phyloP scores from a whole-genome alignment of 1,140 invertebrate species.

The Sycophaga agraensis region DNA sequence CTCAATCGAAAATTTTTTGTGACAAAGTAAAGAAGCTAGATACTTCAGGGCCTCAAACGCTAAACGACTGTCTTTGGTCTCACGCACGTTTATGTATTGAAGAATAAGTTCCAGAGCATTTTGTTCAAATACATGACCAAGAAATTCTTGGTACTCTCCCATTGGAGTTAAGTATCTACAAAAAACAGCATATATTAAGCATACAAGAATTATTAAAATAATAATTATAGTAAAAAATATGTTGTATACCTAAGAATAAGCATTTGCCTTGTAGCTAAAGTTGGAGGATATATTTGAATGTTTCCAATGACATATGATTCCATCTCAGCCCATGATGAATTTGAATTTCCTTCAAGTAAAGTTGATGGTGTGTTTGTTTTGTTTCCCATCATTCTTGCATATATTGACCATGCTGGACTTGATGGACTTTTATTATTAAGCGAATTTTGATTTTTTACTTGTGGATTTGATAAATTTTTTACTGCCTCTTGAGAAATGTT shows the following conservation, averaged over 20 bases:
- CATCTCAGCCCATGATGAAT: constrained; percentile 89
- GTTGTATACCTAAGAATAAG: constrained; percentile 81
- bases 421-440: constrained; percentile 23
- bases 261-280: constrained; percentile 83
- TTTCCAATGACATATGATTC: constrained; percentile 83
- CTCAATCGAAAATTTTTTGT: constrained; percentile 97
- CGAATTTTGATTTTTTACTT: constrained; percentile 35
- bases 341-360: constrained; percentile 60
- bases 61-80: constrained; percentile 85
- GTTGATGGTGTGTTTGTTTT: constrained; percentile 34
- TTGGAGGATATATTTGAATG: constrained; percentile 85
- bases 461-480: constrained; percentile 29
- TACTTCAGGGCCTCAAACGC: constrained; percentile 96
- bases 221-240: neutral
- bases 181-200: neutral
- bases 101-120: constrained; percentile 87
- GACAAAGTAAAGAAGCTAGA: constrained; percentile 87
- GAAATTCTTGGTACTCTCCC: constrained; percentile 96
- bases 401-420: constrained; percentile 29
- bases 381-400: constrained; percentile 32
- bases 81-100: constrained; percentile 85
- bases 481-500: constrained; percentile 16
- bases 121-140: constrained; percentile 89
- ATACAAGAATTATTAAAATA: neutral
- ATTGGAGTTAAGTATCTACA: constrained; percentile 84